phyloP scores from a whole-genome alignment of 2,113 vertebrate species.

The Prunella himalayana region DNA sequence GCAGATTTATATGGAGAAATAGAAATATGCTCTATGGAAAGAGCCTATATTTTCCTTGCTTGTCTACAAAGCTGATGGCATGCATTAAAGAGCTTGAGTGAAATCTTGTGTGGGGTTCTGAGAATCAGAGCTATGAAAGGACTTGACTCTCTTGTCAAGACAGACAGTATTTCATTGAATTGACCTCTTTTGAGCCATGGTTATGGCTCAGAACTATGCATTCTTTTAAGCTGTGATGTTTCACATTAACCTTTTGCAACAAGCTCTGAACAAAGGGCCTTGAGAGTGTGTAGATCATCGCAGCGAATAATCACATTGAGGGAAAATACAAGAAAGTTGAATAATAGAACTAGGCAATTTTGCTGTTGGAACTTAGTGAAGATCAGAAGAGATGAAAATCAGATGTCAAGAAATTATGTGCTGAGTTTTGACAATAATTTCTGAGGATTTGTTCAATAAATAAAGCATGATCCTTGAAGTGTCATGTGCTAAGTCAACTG shows the following conservation, averaged over 20 bases:
- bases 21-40: not conserved
- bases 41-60: not conserved
- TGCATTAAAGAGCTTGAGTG: not conserved
- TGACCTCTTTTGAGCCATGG: constrained; percentile 27
- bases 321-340: not conserved
- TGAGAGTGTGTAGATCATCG: not conserved
- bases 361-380: not conserved
- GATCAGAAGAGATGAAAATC: not conserved
- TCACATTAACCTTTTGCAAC: constrained; percentile 21
- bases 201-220: not conserved
- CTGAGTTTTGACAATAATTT: not conserved
- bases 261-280: not conserved
- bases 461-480: not conserved
- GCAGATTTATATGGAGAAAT: not conserved
- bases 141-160: not conserved
- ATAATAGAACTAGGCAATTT: not conserved
- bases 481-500: not conserved
- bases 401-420: not conserved
- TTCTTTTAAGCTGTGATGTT: constrained; percentile 38
- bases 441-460: not conserved
- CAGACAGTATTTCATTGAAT: constrained; percentile 15
- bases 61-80: not conserved
- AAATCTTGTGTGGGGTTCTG: not conserved
- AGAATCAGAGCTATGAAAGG: not conserved
- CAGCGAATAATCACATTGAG: not conserved